Percentiles rank a stretch among this genome's conserved stretches.
Evolutionary conservation across 1,140 invertebrate genomes (phyloP).

Genomic region (Dinoponera quadriceps): DNA sequence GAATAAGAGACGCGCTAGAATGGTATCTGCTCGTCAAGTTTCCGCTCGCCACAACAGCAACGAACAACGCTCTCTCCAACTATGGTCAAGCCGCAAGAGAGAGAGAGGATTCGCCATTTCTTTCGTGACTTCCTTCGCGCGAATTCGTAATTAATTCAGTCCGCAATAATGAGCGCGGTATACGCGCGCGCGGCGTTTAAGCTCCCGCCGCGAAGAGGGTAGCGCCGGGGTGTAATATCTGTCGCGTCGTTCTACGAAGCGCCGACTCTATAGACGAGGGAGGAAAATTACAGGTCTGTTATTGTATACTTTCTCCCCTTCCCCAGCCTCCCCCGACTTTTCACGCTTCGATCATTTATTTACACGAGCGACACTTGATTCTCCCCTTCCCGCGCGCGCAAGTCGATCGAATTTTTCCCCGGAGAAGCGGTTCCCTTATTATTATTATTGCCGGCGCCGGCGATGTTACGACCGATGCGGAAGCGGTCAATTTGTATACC

Average conservation of each 20-base stretch:
- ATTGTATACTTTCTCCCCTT: constrained; percentile 54
- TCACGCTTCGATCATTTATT: constrained; percentile 67
- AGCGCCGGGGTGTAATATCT: constrained; percentile 30
- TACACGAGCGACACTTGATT: constrained; percentile 64
- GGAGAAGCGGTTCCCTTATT: constrained; percentile 2
- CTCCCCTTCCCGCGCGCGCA: too few relatives aligned
- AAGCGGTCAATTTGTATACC: constrained; percentile 10
- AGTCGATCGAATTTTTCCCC: constrained; percentile 7
- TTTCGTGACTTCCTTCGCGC: constrained; percentile 45
- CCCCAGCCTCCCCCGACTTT: constrained; percentile 52
- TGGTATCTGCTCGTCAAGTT: constrained; percentile 40
- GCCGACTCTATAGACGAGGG: constrained; percentile 36
- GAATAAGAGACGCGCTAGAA: constrained; percentile 36
- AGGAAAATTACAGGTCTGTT: constrained; percentile 67
- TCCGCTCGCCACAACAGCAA: constrained; percentile 29
- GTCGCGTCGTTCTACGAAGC: constrained; percentile 25
- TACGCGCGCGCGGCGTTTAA: neutral
- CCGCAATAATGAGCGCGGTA: constrained; percentile 41
- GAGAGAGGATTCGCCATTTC: constrained; percentile 23
- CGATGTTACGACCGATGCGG: neutral
- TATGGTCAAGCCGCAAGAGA: too few relatives aligned
- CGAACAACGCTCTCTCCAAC: too few relatives aligned
- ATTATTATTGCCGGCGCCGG: constrained; percentile 19
- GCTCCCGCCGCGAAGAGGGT: neutral
- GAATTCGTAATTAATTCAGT: constrained; percentile 53